phyloP scores from a whole-genome alignment of 2,113 vertebrate genomes.

The Pygoscelis adeliae region DNA sequence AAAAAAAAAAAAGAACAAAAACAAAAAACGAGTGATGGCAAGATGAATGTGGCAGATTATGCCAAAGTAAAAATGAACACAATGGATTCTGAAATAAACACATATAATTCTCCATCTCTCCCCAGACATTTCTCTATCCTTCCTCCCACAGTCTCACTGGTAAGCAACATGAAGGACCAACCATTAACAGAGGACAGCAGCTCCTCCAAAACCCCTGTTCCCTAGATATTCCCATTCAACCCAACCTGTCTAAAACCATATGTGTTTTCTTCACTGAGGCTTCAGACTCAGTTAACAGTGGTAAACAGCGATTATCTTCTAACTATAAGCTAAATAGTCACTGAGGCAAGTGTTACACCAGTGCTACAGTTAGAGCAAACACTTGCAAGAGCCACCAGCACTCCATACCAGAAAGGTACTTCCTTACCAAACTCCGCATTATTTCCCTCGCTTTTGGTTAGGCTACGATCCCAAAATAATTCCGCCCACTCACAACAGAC shows the following conservation, averaged over 20 bases:
- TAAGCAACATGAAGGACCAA: background rate
- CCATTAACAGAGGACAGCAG: background rate
- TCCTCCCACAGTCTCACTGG: background rate
- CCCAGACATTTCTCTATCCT: background rate
- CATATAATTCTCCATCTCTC: constrained; percentile 28
- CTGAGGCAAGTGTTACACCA: background rate
- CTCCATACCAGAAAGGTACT: background rate
- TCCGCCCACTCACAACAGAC: background rate
- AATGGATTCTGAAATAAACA: constrained; percentile 4
- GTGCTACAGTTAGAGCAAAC: background rate
- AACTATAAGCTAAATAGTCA: background rate
- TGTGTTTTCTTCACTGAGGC: background rate
- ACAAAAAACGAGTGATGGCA: constrained; percentile 51
- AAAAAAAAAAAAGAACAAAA: background rate
- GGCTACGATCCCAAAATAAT: background rate
- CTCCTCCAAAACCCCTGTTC: background rate
- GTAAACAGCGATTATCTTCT: background rate
- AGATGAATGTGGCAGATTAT: constrained; percentile 29
- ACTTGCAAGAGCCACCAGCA: background rate
- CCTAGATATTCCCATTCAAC: background rate
- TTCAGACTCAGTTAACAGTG: background rate
- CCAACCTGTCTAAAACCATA: background rate
- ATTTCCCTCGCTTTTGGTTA: background rate
- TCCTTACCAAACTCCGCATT: background rate
- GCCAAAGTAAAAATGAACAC: constrained; percentile 61